Evolutionary conservation across 2,888 invertebrate species (phyloP), one percentile per base, ranked within the genome.

Genomic region (Chromoteleia sp.): DNA sequence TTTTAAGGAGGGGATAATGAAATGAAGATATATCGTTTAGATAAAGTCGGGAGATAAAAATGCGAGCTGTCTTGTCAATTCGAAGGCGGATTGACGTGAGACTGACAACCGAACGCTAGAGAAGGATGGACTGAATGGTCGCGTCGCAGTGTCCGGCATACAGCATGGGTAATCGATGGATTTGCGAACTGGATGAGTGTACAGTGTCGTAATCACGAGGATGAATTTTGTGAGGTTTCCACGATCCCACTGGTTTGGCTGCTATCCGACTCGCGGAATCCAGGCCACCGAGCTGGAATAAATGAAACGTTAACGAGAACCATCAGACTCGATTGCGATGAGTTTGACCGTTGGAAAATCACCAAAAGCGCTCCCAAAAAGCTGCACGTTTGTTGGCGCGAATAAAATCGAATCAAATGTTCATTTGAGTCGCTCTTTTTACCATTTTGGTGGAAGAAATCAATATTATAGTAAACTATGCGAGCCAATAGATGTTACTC

Each of bases 101-200:
- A 59, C 43, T 58, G 67, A 45, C 43, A 56, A 54, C 7, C 33
- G 14, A 56, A 48, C 25, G 56, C 6, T 33, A 41, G 61, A 76
- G 25, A 67, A 59, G 68, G 56, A 73, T 19, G 19, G 58, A 52
- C 17, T 39, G 33, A 63, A 36, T 41, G 29, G 54, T 41, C 29
- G 50, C 52, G 10, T 73, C 71, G 54, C 71, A 58, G 45, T 30
- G 41, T 19, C 45, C 45, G 39, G 48, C 58, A 45, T 61, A 54
- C 29, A 61, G 80, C 80, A 77, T 41, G 81, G 58, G 59, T 85
- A 86, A 86, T 86, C 84, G 84, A 85, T 86, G 82, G 85, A 84
- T 85, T 85, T 84, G 77, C 82, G 78, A 75, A 75, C 76, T 79
- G 83, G 77, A 77, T 77, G 76, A 81, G 75, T 71, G 82, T 81